Percentiles rank a stretch among this genome's conserved stretches.
Conservation (phyloP, 2,113 vertebrate species). For the Mormyrus lacerda region DNA sequence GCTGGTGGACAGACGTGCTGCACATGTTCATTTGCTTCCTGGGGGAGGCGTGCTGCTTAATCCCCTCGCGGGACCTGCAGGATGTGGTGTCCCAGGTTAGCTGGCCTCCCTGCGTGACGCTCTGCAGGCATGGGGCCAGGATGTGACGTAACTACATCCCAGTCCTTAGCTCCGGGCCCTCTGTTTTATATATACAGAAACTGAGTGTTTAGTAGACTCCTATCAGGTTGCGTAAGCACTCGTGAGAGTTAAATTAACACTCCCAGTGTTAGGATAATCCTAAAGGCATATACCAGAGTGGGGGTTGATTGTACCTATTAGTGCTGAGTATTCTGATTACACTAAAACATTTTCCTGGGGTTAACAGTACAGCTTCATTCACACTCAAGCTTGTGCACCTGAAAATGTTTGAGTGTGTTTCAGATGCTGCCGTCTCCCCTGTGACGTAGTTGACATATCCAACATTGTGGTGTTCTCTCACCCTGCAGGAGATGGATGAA, state of each 20-base stretch:
- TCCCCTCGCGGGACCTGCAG: constrained; percentile 49
- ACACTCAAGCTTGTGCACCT: neutral
- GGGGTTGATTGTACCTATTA: neutral
- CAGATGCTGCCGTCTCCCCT: neutral
- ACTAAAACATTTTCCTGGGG: too few species aligned
- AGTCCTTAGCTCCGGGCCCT: neutral
- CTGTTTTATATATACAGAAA: neutral
- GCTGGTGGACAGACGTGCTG: constrained; percentile 69
- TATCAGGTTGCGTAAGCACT: neutral
- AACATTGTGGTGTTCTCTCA: neutral
- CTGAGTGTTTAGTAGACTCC: neutral
- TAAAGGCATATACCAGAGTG: neutral
- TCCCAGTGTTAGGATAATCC: neutral
- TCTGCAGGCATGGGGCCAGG: neutral
- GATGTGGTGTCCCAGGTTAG: constrained; percentile 43
- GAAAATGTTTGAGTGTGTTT: neutral
- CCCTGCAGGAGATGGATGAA: neutral
- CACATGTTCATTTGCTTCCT: constrained; percentile 62
- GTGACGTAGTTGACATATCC: neutral
- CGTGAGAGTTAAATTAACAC: neutral
- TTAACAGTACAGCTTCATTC: neutral
- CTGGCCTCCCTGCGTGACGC: neutral
- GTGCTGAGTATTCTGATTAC: neutral
- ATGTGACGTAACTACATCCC: neutral
- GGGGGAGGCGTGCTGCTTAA: constrained; percentile 72